Percentiles rank a stretch among this genome's conserved stretches.
phyloP scores from a whole-genome alignment of 2,113 vertebrate genomes.

The Mugil cephalus region DNA sequence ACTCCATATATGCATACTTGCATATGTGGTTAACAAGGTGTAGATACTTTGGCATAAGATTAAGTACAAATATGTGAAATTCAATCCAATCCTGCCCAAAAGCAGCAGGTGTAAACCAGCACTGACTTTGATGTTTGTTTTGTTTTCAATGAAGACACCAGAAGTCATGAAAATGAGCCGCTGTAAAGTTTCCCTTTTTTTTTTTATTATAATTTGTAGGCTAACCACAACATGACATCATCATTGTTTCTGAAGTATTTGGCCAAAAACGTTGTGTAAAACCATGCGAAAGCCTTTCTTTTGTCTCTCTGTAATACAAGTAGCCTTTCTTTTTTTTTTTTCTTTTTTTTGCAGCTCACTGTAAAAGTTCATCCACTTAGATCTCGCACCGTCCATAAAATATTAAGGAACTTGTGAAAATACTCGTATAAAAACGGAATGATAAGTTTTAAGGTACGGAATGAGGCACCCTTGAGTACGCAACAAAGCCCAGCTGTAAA shows the following conservation, averaged over 20 bases:
- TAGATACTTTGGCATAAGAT: background rate
- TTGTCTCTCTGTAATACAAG: background rate
- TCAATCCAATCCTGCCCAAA: conserved; percentile 31
- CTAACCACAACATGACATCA: conserved; percentile 30
- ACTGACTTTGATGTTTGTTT: conserved; percentile 59
- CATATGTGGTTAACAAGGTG: conserved; percentile 10
- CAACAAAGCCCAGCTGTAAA: conserved; percentile 76
- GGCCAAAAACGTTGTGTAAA: conserved; percentile 13
- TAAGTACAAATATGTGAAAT: conserved; percentile 53
- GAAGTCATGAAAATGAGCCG: conserved; percentile 9
- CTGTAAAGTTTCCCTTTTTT: conserved; percentile 10
- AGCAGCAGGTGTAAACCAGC: conserved; percentile 68
- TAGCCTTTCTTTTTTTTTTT: conserved; percentile 31
- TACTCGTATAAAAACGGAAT: conserved; percentile 49
- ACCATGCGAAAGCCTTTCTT: conserved; percentile 20
- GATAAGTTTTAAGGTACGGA: conserved; percentile 23
- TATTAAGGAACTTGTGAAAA: conserved; percentile 54
- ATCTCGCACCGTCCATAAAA: conserved; percentile 44
- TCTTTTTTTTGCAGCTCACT: conserved; percentile 15
- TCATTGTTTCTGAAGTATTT: conserved; percentile 10
- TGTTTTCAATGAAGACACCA: conserved; percentile 29
- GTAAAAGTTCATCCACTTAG: conserved; percentile 22
- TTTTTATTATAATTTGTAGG: conserved; percentile 29
- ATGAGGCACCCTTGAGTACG: conserved; percentile 40
- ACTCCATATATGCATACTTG: conserved; percentile 14